Conservation (phyloP, 2,888 invertebrate species). For the Leuctra nigra region DNA sequence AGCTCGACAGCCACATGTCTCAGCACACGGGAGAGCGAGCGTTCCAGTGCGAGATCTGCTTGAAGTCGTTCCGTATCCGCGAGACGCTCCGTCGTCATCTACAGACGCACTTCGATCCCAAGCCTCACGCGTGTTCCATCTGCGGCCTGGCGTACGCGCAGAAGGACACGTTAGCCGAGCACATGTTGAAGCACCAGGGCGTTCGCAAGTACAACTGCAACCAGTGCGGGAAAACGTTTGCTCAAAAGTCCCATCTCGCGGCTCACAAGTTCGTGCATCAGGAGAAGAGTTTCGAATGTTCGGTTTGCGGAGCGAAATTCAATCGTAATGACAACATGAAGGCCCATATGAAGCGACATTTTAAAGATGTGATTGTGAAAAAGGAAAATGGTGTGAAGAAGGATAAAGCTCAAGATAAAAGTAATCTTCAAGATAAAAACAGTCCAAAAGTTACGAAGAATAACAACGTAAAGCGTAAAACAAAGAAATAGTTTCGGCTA, state of each 20-base stretch:
- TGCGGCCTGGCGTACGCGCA: neutral
- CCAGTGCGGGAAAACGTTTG: slow-evolving; percentile 39
- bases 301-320: slow-evolving; percentile 39
- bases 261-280: slow-evolving; percentile 40
- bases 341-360: slow-evolving; percentile 37
- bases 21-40: neutral
- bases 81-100: neutral
- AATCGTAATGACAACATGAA: slow-evolving; percentile 42
- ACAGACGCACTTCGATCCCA: neutral
- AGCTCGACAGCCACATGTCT: neutral
- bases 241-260: slow-evolving; percentile 40
- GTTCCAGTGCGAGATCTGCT: neutral
- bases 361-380: no score
- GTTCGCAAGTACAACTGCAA: slow-evolving; percentile 39
- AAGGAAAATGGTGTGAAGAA: no score
- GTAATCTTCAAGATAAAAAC: no score
- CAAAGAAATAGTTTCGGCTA: no score
- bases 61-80: neutral
- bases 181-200: slow-evolving; percentile 38
- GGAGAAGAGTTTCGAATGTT: slow-evolving; percentile 39
- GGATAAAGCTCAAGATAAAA: no score
- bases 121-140: neutral
- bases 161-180: neutral
- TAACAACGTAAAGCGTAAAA: no score
- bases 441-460: no score